Evolutionary conservation across 1,140 invertebrate species (phyloP), one percentile per base, ranked within the genome.

Genomic region (Drosophila saltans): DNA sequence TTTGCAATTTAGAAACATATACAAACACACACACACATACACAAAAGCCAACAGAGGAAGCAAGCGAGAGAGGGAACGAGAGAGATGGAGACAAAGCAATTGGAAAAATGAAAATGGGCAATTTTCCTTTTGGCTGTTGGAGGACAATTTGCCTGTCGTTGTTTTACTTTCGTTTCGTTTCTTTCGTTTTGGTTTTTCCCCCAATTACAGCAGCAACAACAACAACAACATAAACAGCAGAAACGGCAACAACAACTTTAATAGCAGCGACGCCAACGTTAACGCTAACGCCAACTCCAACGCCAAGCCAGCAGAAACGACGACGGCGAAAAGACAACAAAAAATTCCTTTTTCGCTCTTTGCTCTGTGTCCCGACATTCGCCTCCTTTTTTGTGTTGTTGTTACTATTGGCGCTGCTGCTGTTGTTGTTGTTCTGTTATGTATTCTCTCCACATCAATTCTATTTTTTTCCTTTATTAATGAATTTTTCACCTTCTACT

Each of bases 291-390:
- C 48, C 26, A 75, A 36, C 33, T 72, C 4, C 36, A 72, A 65
- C 48, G 75, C 59, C 65, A 72, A 67, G 66, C 64, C 55, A 58
- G 48, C 28, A 4, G 28, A 30, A 30, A 30, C 69, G 52, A 45
- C 74, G 56, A 64, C 69, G 74, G 39, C 62, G 59, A 63, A 66
- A 81, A 78, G 80, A 80, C 75, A 88, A 77, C 89, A 80, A 83
- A 82, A 85, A 88, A 88, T 88, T 70, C 69, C 61, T 78, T 88
- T 89, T 88, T 84, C 72, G 56, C 79, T 70, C 58, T 41, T 55
- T 43, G 16, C 69, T 80, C 43, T 40, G 72, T 69, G 71, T 61
- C 72, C 10, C n/a, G 10, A 11, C 39, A 56, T 66, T 61, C 71
- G 81, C 69, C 77, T 77, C 73, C 74, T 76, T 80, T 81, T 61